Percentiles rank a stretch among this genome's conserved stretches.
phyloP scores from a whole-genome alignment of 2,888 invertebrate genomes.

The Melieria omissa region DNA sequence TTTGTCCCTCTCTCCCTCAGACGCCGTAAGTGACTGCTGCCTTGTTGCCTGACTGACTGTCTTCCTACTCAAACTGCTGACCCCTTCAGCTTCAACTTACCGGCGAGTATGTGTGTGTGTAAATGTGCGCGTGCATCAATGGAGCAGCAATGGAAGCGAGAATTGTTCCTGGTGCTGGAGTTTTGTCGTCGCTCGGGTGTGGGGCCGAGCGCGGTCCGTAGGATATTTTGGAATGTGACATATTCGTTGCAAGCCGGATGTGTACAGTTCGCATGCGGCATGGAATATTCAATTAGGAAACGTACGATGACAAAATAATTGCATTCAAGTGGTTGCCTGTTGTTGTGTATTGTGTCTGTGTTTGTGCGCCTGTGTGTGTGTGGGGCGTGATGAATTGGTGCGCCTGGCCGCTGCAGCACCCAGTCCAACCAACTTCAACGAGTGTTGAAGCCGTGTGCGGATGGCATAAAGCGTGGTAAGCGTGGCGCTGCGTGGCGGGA shows the following conservation, averaged over 20 bases:
- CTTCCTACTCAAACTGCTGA: slow-evolving; percentile 10
- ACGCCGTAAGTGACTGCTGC: no score
- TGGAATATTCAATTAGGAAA: slow-evolving; percentile 65
- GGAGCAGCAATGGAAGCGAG: no score
- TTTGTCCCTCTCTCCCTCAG: neutral
- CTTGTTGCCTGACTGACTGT: slow-evolving; percentile 9
- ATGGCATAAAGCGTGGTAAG: neutral
- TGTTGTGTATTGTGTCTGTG: slow-evolving; percentile 34
- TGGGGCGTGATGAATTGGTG: neutral
- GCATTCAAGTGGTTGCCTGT: slow-evolving; percentile 62
- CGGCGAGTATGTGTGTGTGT: neutral
- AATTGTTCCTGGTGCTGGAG: slow-evolving; percentile 13
- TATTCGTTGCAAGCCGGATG: slow-evolving; percentile 50
- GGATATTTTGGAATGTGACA: slow-evolving; percentile 46
- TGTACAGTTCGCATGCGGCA: slow-evolving; percentile 47
- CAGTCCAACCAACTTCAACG: neutral
- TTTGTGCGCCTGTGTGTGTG: neutral
- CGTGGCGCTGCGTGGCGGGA: neutral
- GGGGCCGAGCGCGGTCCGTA: slow-evolving; percentile 30
- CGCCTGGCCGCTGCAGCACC: neutral
- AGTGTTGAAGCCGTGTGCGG: neutral
- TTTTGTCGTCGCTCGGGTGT: slow-evolving; percentile 7
- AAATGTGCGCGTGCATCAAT: slow-evolving; percentile 1
- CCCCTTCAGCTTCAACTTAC: no score
- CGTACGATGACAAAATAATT: slow-evolving; percentile 66